phyloP scores from a whole-genome alignment of 2,113 vertebrate genomes.

The Meleagris gallopavo region DNA sequence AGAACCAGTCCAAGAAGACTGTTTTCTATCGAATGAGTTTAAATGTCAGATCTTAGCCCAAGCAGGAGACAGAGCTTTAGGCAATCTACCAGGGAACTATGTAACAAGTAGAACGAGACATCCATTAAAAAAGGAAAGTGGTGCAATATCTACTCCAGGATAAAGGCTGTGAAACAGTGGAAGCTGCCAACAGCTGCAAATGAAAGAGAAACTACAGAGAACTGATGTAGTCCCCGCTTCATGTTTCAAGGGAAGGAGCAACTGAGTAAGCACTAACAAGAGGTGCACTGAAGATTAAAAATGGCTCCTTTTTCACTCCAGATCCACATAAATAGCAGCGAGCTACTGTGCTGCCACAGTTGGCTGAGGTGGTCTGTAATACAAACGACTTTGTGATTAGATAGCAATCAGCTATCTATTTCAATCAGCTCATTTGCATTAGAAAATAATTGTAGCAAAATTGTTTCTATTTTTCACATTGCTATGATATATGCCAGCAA shows the following conservation, averaged over 20 bases:
- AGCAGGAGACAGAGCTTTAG: background rate
- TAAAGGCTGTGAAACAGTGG: background rate
- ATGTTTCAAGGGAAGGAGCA: background rate
- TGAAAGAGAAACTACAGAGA: background rate
- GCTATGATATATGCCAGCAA: background rate
- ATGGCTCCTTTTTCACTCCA: background rate
- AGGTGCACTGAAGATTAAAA: accelerated
- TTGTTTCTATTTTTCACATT: background rate
- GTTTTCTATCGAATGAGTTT: background rate
- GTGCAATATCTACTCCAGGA: background rate
- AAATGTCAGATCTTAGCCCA: background rate
- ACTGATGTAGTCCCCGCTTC: background rate
- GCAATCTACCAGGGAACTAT: background rate
- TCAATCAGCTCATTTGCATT: background rate
- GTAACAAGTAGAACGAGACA: accelerated
- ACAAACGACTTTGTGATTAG: too few relatives aligned
- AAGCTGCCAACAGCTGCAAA: background rate
- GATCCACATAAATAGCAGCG: background rate
- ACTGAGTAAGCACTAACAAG: background rate
- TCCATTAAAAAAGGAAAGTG: background rate
- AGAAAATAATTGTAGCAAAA: background rate
- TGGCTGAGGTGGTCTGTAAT: background rate
- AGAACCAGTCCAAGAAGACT: background rate
- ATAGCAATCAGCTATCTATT: too few relatives aligned
- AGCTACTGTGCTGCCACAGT: background rate